Percentiles rank a stretch among this genome's conserved stretches.
Conservation (phyloP, 2,888 invertebrate genomes). For the Eilema caniola region DNA sequence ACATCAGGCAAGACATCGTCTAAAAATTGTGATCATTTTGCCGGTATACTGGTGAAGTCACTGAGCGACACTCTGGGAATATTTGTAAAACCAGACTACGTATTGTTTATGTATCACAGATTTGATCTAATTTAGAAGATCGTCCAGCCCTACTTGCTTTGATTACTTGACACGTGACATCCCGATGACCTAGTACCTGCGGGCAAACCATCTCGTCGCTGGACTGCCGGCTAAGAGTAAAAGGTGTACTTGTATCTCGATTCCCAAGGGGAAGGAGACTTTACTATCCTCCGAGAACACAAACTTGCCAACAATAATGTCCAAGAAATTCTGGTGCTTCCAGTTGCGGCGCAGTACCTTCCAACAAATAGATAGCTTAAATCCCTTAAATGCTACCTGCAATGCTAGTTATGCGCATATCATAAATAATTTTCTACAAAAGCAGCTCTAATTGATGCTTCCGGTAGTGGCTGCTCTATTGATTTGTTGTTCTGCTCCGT, state of each 20-base stretch:
- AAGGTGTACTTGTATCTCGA: neutral
- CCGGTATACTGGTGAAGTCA: too few species aligned
- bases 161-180: too few species aligned
- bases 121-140: neutral
- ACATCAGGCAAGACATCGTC: too few species aligned
- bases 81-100: too few species aligned
- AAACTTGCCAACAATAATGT: neutral
- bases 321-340: neutral
- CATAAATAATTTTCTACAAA: neutral
- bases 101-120: neutral
- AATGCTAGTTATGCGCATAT: neutral
- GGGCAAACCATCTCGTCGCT: too few species aligned
- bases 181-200: neutral
- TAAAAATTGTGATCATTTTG: too few species aligned
- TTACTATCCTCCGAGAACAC: neutral
- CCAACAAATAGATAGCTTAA: neutral
- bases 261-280: neutral
- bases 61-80: too few species aligned
- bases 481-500: neutral
- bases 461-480: neutral
- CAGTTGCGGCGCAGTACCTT: neutral
- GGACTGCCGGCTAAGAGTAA: neutral
- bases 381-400: neutral
- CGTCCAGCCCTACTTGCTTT: neutral
- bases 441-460: neutral